Base-by-base conservation (phyloP, 2,888 invertebrate species). In the Macrosoma leucophasiata region DNA sequence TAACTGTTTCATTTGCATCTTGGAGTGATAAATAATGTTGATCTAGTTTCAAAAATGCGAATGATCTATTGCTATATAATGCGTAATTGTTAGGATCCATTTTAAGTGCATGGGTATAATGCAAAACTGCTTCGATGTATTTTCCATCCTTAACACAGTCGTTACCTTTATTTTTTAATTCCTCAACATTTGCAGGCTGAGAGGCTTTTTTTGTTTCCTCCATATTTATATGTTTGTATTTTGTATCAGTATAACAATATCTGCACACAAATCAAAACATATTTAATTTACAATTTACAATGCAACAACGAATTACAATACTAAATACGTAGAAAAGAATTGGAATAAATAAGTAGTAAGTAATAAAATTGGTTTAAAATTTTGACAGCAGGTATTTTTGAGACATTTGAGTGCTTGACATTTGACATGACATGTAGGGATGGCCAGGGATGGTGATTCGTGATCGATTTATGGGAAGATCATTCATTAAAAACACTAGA, bases 61-160 rank as follows among this genome's bases (percentile, higher is more conserved):
- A 88, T 3, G 94, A 94, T 58, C 94, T 85, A 67, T 95, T 95
- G 59, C 93, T 93, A 69, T 90, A 91, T 25, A 94, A 65, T 9
- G 89, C 84, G 58, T 87, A 89, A 74, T 92, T 92, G 41, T 84
- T 86, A 5, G 90, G 88, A 47, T 92, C 91, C 50, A 89, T 61
- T 71, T 92, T 91, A 48, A 95, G 89, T 2, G 92, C 94, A 52
- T 91, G 88, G 1, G 92, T 91, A 60, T 95, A 95, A 69, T 91
- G 90, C 35, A 93, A 69, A 39, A 93, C 87, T 3, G 94, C 93
- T 73, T 93, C 92, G 46, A 89, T 88, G 65, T 81, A 91, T 59
- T 91, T 91, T 31, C 87, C 86, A 48, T 90, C 86, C 61, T 89
- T 90, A 24, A 94, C 89, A 58, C 91, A 91, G 29, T 87, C 86